phyloP scores from a whole-genome alignment of 2,113 vertebrate genomes.

The Phyllostomus hastatus region DNA sequence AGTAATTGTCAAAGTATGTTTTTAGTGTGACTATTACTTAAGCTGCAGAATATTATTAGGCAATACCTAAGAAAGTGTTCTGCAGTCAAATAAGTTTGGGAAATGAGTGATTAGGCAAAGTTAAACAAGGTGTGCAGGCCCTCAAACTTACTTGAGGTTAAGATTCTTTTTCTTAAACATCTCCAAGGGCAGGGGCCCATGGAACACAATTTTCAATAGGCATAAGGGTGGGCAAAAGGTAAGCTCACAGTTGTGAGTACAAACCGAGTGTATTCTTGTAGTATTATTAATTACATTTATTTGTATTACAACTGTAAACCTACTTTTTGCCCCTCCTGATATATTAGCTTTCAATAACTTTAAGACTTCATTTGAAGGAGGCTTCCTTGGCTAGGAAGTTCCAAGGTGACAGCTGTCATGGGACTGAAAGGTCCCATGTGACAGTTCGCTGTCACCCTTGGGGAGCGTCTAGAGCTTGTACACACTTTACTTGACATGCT shows the following conservation, averaged over 20 bases:
- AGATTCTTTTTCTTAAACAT: neutral
- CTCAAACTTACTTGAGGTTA: neutral
- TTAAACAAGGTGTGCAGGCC: neutral
- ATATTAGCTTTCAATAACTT: neutral
- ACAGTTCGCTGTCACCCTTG: neutral
- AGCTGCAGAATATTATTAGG: neutral
- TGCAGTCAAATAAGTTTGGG: neutral
- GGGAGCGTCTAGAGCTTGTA: neutral
- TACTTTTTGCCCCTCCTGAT: neutral
- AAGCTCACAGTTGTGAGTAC: neutral
- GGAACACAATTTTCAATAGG: neutral
- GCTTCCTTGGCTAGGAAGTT: neutral
- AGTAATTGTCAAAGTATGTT: neutral
- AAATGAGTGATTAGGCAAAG: neutral
- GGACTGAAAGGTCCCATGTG: neutral
- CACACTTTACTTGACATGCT: neutral
- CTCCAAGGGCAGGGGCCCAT: neutral
- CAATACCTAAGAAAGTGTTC: neutral
- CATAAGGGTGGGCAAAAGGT: neutral
- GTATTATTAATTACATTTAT: neutral
- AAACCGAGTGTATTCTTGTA: neutral
- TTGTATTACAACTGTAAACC: neutral
- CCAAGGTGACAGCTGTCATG: neutral
- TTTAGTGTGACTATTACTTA: neutral
- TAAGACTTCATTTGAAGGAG: neutral